Conservation (phyloP, 2,797 vertebrate species). For the Neomorphus geoffroyi region DNA sequence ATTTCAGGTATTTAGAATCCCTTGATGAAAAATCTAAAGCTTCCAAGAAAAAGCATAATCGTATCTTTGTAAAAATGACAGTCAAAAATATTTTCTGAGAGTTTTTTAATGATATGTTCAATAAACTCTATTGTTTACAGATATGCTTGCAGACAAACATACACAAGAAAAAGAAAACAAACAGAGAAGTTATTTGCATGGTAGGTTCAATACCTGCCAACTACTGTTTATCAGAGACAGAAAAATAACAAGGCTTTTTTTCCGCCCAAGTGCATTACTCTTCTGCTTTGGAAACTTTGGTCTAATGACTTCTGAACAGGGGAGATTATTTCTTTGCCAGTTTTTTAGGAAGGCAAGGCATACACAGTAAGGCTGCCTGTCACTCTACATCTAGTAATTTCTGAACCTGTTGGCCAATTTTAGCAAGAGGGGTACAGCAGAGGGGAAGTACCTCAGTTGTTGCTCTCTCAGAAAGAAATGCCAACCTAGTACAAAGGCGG, state of each 20-base stretch:
- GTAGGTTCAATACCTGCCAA: conserved; percentile 1
- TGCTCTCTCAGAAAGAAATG: background rate
- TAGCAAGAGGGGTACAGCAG: background rate
- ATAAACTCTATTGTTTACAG: background rate
- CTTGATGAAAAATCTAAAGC: background rate
- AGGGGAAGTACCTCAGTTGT: background rate
- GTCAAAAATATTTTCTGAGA: background rate
- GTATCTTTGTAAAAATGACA: background rate
- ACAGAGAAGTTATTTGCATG: background rate
- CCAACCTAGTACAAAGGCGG: background rate
- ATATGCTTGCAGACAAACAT: background rate
- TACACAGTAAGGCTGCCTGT: background rate
- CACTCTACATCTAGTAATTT: background rate
- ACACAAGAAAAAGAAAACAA: background rate
- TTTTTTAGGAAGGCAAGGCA: background rate
- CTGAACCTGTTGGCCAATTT: background rate
- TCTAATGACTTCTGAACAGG: background rate
- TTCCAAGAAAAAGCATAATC: background rate
- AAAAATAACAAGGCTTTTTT: conserved; percentile 6
- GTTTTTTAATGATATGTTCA: background rate
- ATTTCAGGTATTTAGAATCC: background rate
- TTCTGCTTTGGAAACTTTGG: background rate
- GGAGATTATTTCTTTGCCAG: background rate
- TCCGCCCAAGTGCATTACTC: background rate
- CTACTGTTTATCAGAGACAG: background rate